Base-by-base conservation (phyloP, 30 jellyfish, hydroid and myxozoan genomes). In the Hydra vulgaris region DNA sequence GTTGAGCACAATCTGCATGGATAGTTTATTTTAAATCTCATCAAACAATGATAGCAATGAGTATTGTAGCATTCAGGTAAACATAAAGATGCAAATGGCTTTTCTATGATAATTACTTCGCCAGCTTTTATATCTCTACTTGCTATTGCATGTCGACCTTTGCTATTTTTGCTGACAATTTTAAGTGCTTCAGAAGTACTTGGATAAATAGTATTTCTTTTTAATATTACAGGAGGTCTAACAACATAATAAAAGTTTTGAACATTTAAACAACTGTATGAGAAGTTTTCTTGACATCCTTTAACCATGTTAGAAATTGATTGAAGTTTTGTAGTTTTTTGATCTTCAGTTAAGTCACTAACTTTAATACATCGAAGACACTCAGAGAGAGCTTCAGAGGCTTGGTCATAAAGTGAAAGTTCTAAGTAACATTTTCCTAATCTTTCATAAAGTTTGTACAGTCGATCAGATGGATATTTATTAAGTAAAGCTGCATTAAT, bases 71-170 rank as follows among this genome's bases (percentile, higher is more conserved):
- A 25, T 15, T 82, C 88, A 16, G 91, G 71, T 55, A 90, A 78
- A 68, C 91, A 53, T 7, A 85, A 78, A 23, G 92, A 74, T 17
- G 90, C 76, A 72, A 21, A 90, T 12, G 97, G 95, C 70, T 85
- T 78, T 72, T 90, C 97, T 71, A 83, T 77, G n/a, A 90, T 23
- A 23, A 90, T 86, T 54, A 85, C 80, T 53, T 90, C 97, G 8
- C 97, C 97, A 72, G 95, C 95, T 18, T 77, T 52, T 22, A 90
- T 90, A 25, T 90, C 90, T 68, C 84, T 77, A 21, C 82, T 40
- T 0, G 97, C 97, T 66, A 86, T 71, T 26, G 95, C 97, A 81
- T 74, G 80, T 27, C 97, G 67, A 23, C 97, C 97, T 26, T 55
- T 18, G 0, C 27, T 26, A 0, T 55, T 25, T 15, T 71, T 75